A percentile compares a stretch with the other conserved stretches of the same genome.
These are phyloP conservation scores for Aplochiton taeniatus DNA, from an alignment of 2,797 vertebrate genomes.

Conservation along the genomic window DNA sequence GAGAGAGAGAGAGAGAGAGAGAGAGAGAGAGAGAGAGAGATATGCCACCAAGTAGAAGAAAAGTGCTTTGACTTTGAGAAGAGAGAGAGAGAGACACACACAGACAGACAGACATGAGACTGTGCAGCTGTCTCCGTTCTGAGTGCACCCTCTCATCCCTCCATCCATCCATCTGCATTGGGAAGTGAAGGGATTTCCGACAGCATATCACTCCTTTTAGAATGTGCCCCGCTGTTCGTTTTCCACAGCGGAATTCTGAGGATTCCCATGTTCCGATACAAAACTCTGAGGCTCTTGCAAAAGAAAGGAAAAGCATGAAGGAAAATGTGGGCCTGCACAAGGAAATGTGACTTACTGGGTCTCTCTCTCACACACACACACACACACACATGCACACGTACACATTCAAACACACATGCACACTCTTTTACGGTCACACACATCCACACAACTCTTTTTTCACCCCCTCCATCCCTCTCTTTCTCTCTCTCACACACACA, in stretches of 20 bases:
- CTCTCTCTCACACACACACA: constrained; percentile 6
- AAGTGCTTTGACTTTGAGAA: too few relatives aligned
- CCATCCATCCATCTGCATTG: constrained; percentile 45
- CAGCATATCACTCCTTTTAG: too few relatives aligned
- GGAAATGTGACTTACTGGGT: constrained; percentile 54
- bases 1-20: background rate
- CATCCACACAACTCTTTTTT: too few relatives aligned
- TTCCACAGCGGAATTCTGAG: constrained; percentile 35
- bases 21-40: constrained; percentile 1
- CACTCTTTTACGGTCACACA: constrained; percentile 1
- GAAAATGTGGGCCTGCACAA: constrained; percentile 56
- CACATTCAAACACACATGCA: constrained; percentile 9
- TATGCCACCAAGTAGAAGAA: background rate
- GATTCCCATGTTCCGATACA: constrained; percentile 40
- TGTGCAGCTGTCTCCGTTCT: constrained; percentile 12
- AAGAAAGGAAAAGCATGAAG: constrained; percentile 42
- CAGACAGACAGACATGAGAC: too few relatives aligned
- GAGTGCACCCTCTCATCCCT: constrained; percentile 37
- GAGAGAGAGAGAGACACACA: background rate
- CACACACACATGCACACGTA: background rate
- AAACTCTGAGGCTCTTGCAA: constrained; percentile 35
- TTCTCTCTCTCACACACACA: constrained; percentile 9
- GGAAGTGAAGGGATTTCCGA: too few relatives aligned
- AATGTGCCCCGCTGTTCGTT: too few relatives aligned
- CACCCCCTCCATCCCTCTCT: background rate